Base-by-base conservation (phyloP, 2,888 invertebrate species). In the Dasypogon diadema region DNA sequence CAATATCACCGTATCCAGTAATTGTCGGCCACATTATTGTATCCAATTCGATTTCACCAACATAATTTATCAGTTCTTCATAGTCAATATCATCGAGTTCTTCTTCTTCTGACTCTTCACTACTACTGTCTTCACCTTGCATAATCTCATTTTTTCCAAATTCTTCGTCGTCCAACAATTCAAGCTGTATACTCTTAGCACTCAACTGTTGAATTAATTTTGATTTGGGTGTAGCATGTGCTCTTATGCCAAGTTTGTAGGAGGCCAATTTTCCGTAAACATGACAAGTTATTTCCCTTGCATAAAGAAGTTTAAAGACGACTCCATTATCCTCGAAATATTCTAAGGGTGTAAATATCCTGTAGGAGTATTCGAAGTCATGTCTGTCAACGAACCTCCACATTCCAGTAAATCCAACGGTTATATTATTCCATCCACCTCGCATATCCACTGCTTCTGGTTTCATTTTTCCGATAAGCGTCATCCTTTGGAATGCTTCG, bases 331-430 rank as follows among this genome's bases (percentile, higher is more conserved):
- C 91, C 81, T 93, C 91, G 79, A 93, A 92, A 2, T 92, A 91
- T 80, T 91, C 89, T n/a, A 95, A 84, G 0, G 95, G 95, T 0
- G 94, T 93, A 82, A 90, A 93, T 48, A 94, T 85, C 79, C 92
- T 90, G 84, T 93, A 93, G 0, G 92, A 89, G 83, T 94, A 94
- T 78, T 93, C 91, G 79, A 95, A 93, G 84, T 94, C 91, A 10
- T 90, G 89, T 16, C 91, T 83, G 60, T 89, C 88, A 0, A 78
- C 74, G 79, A 81, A 81, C 24, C 83, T 91, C 92, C 93, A 94
- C 51, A 92, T 91, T 51, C 94, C 94, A 0, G 91, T 90, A 83
- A 94, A 92, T 6, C 95, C 95, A 26, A 92, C 88, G 65, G 91
- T 90, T 81, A 93, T 88, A 63, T 89, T 89, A 79, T 94, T 93